These are phyloP conservation scores for Hirtodrosophila histrioides DNA, from an alignment of 2,888 invertebrate species.

Conservation along the genomic window DNA sequence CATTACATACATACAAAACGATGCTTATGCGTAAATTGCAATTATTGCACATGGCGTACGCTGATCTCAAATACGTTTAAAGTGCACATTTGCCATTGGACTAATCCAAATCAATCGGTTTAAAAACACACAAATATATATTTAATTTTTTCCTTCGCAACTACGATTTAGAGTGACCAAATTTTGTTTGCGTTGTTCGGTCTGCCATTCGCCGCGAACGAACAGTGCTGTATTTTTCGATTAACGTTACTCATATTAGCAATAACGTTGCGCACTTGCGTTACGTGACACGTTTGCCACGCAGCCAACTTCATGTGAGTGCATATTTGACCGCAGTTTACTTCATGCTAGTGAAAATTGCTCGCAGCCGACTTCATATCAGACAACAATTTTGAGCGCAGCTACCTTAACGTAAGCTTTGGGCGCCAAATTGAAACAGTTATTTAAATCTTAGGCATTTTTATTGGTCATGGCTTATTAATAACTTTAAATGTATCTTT, in stretches of 20 bases:
- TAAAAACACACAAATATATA: constrained; percentile 58
- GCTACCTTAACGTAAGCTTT: constrained; percentile 21
- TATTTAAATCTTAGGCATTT: background rate
- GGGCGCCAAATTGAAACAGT: constrained; percentile 36
- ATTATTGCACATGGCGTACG: constrained; percentile 31
- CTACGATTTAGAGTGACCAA: constrained; percentile 58
- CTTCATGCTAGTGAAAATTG: background rate
- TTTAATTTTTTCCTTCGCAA: constrained; percentile 60
- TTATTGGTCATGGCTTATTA: constrained; percentile 44
- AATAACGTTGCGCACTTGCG: background rate
- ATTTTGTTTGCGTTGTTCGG: constrained; percentile 60
- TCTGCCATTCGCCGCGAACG: constrained; percentile 45
- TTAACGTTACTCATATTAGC: constrained; percentile 3
- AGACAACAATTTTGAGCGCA: background rate
- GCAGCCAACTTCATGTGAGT: constrained; percentile 8
- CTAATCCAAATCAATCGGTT: constrained; percentile 29
- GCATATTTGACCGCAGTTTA: background rate
- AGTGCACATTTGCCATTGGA: constrained; percentile 29
- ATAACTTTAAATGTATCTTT: constrained; percentile 79
- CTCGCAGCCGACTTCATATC: constrained; percentile 7
- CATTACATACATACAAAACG: constrained; percentile 52
- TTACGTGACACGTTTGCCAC: constrained; percentile 6
- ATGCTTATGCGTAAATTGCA: constrained; percentile 14
- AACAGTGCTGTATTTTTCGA: constrained; percentile 39
- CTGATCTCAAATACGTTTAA: constrained; percentile 2